Evolutionary conservation across 2,888 invertebrate genomes (phyloP).

Genomic region (Margaritifera margaritifera): DNA sequence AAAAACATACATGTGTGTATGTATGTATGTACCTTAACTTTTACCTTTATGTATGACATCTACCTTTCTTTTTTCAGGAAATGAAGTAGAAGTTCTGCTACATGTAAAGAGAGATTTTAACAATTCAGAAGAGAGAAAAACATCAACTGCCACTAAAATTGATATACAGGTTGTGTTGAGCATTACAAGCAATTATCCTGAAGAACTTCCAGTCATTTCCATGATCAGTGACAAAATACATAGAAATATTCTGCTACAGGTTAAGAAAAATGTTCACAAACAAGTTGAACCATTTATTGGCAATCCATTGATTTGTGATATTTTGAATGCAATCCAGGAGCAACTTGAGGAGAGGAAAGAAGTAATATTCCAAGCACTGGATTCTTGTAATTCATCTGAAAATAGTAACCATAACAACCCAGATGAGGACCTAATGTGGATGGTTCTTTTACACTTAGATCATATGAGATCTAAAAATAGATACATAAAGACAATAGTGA

Average conservation of each 20-base stretch:
- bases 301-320: conserved; percentile 42
- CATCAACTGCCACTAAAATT: background rate
- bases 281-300: conserved; percentile 27
- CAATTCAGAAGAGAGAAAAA: background rate
- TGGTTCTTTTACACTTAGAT: conserved; percentile 54
- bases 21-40: background rate
- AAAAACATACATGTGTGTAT: too few relatives aligned
- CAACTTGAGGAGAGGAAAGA: conserved; percentile 16
- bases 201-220: conserved; percentile 32
- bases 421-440: conserved; percentile 23
- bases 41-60: background rate
- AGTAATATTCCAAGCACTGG: background rate
- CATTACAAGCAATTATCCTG: conserved; percentile 27
- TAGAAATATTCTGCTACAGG: conserved; percentile 8
- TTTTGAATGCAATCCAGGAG: conserved; percentile 35
- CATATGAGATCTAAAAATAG: conserved; percentile 62
- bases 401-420: background rate
- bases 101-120: conserved; percentile 1
- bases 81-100: conserved; percentile 3
- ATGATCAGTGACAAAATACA: conserved; percentile 21
- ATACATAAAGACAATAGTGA: conserved; percentile 58
- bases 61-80: background rate
- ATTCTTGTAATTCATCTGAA: background rate
- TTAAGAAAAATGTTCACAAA: conserved; percentile 22
- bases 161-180: conserved; percentile 23